Evolutionary conservation across 2,113 vertebrate genomes (phyloP).

Genomic region (Callithrix jacchus): DNA sequence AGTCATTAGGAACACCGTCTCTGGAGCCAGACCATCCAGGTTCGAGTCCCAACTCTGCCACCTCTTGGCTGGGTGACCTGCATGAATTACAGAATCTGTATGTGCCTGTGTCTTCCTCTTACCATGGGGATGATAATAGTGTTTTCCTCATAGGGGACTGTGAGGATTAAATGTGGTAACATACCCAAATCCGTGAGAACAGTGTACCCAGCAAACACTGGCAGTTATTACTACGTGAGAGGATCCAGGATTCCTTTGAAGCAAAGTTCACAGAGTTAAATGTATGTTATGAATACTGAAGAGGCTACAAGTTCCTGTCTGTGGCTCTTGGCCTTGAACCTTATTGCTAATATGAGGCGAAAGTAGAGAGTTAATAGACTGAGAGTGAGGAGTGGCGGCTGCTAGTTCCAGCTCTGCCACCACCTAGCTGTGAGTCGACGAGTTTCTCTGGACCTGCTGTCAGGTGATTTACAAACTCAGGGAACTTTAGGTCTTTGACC

Average conservation of each 20-base stretch:
- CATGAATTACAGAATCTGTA: rapidly evolving
- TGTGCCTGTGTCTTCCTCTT: not conserved
- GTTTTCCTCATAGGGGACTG: not conserved
- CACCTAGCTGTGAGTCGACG: not conserved
- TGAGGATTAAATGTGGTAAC: not conserved
- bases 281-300: not conserved
- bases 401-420: too few relatives aligned
- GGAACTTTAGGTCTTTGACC: not conserved
- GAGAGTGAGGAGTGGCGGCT: not conserved
- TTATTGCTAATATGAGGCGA: not conserved
- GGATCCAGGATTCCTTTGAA: not conserved
- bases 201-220: too few relatives aligned
- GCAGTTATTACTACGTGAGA: not conserved
- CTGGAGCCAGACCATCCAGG: not conserved
- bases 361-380: not conserved
- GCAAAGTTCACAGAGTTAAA: not conserved
- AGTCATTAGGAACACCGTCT: not conserved
- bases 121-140: not conserved
- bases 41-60: not conserved
- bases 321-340: not conserved
- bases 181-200: not conserved
- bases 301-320: not conserved
- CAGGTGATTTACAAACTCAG: not conserved
- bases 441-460: not conserved
- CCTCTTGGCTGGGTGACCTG: not conserved